These are phyloP conservation scores for Norana najaformis DNA, from an alignment of 2,888 invertebrate genomes.

Conservation along the genomic window DNA sequence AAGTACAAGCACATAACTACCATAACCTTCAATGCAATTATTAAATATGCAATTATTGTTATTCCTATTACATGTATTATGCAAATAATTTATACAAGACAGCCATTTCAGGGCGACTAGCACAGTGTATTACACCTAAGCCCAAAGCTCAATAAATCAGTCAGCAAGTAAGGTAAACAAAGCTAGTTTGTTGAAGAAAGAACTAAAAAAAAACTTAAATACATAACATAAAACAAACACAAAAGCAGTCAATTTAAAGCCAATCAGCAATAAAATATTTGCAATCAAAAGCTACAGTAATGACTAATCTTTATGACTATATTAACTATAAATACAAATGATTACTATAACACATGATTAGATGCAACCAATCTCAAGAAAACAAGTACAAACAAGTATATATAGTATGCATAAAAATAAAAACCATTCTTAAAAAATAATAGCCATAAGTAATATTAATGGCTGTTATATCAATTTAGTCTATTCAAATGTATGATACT, in stretches of 20 bases:
- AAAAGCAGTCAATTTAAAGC: not conserved
- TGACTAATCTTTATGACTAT: not conserved
- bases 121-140: not conserved
- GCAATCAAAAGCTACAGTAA: not conserved
- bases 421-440: too few relatives aligned
- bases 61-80: not conserved
- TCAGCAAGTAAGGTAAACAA: not conserved
- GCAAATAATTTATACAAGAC: not conserved
- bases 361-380: not conserved
- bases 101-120: not conserved
- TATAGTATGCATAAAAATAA: not conserved
- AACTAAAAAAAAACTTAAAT: not conserved
- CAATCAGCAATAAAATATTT: not conserved
- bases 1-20: not conserved
- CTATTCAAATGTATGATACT: not conserved
- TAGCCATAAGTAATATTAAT: too few relatives aligned
- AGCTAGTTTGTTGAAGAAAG: not conserved
- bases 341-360: not conserved
- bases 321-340: not conserved
- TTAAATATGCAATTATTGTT: not conserved
- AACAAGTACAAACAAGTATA: not conserved
- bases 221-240: not conserved
- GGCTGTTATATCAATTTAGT: not conserved
- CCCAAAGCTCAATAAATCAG: not conserved
- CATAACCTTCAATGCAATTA: not conserved